A percentile compares a stretch with the other conserved stretches of the same genome.
These are phyloP conservation scores for Coptodon bakossiorum DNA, from an alignment of 2,113 vertebrate species.

Conservation along the genomic window DNA sequence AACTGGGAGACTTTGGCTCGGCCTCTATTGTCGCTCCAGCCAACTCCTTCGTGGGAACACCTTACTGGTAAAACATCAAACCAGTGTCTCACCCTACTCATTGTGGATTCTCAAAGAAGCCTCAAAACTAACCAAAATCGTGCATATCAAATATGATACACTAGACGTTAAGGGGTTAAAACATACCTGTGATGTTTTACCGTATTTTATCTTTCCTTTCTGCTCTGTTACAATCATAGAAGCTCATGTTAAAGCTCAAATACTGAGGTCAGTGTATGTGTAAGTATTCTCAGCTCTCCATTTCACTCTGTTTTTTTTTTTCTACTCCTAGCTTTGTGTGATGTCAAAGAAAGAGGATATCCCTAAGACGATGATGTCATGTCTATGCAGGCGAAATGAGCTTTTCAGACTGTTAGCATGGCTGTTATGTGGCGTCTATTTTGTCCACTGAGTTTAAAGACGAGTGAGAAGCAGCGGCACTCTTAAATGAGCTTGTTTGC, in stretches of 20 bases:
- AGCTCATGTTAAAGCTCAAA: neutral
- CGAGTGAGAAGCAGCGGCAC: neutral
- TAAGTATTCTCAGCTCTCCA: neutral
- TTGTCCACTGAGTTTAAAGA: neutral
- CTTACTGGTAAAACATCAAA: slow-evolving; percentile 77
- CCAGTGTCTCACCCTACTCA: neutral
- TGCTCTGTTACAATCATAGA: neutral
- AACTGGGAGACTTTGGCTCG: slow-evolving; percentile 88
- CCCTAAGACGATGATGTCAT: neutral
- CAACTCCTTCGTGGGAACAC: slow-evolving; percentile 91
- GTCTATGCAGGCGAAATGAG: neutral
- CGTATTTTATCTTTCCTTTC: neutral
- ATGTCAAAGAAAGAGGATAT: neutral
- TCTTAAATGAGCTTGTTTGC: neutral
- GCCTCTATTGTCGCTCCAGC: slow-evolving; percentile 87
- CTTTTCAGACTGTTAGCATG: neutral
- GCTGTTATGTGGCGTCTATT: neutral
- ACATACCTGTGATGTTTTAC: neutral
- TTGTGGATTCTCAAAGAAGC: neutral
- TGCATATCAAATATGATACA: neutral
- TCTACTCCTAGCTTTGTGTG: neutral
- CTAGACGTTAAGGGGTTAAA: neutral
- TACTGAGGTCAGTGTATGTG: neutral
- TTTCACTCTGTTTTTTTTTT: neutral
- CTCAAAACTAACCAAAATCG: neutral